Evolutionary conservation across 2,797 vertebrate genomes (phyloP).

Genomic region (Geotrypetes seraphini): DNA sequence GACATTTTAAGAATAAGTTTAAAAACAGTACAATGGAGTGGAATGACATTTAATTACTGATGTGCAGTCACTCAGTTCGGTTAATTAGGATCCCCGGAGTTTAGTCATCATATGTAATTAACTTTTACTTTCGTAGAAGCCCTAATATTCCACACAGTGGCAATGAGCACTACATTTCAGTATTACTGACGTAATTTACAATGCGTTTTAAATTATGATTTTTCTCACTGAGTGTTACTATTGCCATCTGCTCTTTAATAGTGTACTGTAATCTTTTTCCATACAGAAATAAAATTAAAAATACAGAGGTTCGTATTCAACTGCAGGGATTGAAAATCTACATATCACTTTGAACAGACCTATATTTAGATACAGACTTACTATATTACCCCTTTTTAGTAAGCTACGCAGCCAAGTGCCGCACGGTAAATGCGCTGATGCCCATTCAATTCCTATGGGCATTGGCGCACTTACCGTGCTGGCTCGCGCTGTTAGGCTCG

Average conservation of each 20-base stretch:
- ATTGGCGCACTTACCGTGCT: no score
- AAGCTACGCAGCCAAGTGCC: no score
- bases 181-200: conserved; percentile 64
- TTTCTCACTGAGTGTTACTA: conserved; percentile 26
- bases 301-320: no score
- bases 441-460: no score
- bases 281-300: no score
- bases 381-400: no score
- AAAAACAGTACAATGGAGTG: conserved; percentile 70
- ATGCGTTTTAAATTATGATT: conserved; percentile 48
- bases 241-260: conserved; percentile 38
- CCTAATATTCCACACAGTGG: conserved; percentile 61
- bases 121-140: conserved; percentile 85
- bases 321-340: no score
- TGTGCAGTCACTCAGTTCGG: conserved; percentile 76
- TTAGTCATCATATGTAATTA: conserved; percentile 89
- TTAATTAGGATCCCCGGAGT: conserved; percentile 85
- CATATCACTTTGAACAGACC: no score
- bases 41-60: conserved; percentile 91
- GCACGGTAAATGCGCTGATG: no score
- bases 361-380: no score
- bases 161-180: conserved; percentile 53
- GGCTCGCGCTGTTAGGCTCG: no score
- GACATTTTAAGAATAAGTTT: conserved; percentile 55
- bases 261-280: background rate